Percentiles rank a stretch among this genome's conserved stretches.
Conservation (phyloP, 2,888 invertebrate genomes). For the Drosophila peninsularis region DNA sequence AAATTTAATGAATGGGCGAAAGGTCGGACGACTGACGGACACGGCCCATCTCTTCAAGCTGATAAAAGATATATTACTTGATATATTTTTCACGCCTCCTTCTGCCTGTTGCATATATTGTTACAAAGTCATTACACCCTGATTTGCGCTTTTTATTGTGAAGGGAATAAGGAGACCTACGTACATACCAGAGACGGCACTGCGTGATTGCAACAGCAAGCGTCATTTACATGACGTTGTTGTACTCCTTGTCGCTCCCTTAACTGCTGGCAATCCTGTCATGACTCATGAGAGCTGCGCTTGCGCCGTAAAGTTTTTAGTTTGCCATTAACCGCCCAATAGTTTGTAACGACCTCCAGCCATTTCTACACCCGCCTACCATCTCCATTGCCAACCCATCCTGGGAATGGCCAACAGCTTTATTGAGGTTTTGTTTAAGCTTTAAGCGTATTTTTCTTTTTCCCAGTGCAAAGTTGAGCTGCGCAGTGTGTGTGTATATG, state of each 20-base stretch:
- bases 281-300: conserved; percentile 58
- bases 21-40: too few species aligned
- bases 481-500: background rate
- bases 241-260: conserved; percentile 27
- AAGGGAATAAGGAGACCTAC: too few species aligned
- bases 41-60: too few species aligned
- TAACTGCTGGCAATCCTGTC: conserved; percentile 31
- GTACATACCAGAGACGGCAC: conserved; percentile 30
- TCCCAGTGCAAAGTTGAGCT: conserved; percentile 42
- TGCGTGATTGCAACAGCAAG: conserved; percentile 78
- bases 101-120: too few species aligned
- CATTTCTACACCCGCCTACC: background rate
- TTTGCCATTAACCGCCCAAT: conserved; percentile 77
- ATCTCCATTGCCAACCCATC: background rate
- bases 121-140: too few species aligned
- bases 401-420: conserved; percentile 54
- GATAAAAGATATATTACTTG: too few species aligned
- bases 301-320: conserved; percentile 77
- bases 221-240: conserved; percentile 71
- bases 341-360: conserved; percentile 58
- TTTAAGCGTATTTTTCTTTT: conserved; percentile 72
- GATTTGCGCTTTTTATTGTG: too few species aligned
- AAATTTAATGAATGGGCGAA: too few species aligned
- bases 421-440: conserved; percentile 80
- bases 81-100: too few species aligned